Conservation (phyloP, 2,113 vertebrate genomes). For the Brachirus orientalis region DNA sequence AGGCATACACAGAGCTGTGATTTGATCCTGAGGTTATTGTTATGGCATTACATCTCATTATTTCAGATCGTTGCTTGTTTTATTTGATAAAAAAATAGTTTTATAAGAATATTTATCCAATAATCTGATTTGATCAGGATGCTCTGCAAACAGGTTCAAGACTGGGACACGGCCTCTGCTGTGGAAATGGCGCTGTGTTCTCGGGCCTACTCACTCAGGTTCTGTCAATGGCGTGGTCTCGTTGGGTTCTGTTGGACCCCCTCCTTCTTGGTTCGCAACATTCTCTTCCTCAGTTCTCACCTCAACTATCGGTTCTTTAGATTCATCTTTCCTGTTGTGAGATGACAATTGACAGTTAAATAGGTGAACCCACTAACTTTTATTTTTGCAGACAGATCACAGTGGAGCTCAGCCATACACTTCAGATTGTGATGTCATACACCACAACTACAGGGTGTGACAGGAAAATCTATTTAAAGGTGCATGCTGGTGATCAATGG, state of each 20-base stretch:
- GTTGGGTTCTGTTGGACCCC: slow-evolving; percentile 91
- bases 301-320: slow-evolving; percentile 98
- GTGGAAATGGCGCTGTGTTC: too few relatives aligned
- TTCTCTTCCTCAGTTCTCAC: slow-evolving; percentile 93
- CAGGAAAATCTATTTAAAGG: background rate
- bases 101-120: too few relatives aligned
- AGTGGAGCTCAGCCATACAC: too few relatives aligned
- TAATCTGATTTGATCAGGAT: too few relatives aligned
- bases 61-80: too few relatives aligned
- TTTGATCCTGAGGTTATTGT: too few relatives aligned
- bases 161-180: too few relatives aligned
- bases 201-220: slow-evolving; percentile 88
- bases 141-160: too few relatives aligned
- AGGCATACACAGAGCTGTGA: too few relatives aligned
- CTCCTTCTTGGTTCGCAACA: slow-evolving; percentile 92
- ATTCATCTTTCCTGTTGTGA: slow-evolving; percentile 93
- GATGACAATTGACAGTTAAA: background rate
- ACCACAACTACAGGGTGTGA: background rate
- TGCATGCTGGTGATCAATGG: background rate
- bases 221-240: slow-evolving; percentile 97
- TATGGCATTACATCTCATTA: too few relatives aligned
- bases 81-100: too few relatives aligned
- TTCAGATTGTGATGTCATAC: background rate
- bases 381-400: background rate
- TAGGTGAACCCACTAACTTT: background rate